These are phyloP conservation scores for Diplazon laetatorius DNA, from an alignment of 2,888 invertebrate species.

Conservation along the genomic window DNA sequence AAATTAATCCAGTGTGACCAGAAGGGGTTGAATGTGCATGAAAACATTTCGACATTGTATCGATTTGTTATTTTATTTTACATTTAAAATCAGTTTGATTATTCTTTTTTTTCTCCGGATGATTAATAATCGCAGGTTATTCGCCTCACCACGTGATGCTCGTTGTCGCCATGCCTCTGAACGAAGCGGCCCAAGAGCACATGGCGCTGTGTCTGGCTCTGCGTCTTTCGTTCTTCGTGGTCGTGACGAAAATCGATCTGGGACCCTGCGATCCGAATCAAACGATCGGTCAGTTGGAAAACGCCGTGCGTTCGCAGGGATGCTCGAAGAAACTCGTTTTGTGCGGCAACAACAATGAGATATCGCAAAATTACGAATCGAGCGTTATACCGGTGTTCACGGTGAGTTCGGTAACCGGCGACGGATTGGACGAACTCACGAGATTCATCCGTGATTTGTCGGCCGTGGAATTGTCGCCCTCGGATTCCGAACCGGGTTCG, in stretches of 20 bases:
- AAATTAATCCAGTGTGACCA: no score
- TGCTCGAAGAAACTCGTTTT: slow-evolving; percentile 76
- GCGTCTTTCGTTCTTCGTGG: slow-evolving; percentile 95
- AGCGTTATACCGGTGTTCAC: slow-evolving; percentile 90
- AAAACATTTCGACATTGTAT: no score
- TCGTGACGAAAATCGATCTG: slow-evolving; percentile 96
- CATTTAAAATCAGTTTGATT: no score
- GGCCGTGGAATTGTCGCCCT: slow-evolving; percentile 74
- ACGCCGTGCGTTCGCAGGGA: slow-evolving; percentile 76
- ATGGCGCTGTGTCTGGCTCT: slow-evolving; percentile 91
- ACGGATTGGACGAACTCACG: slow-evolving; percentile 91
- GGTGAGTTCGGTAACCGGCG: slow-evolving; percentile 95
- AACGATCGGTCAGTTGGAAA: slow-evolving; percentile 75
- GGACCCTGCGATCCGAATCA: slow-evolving; percentile 82
- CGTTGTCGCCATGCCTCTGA: slow-evolving; percentile 83
- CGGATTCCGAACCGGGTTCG: slow-evolving; percentile 80
- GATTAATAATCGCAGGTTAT: slow-evolving; percentile 86
- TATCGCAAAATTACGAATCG: slow-evolving; percentile 70
- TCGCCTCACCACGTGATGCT: slow-evolving; percentile 96
- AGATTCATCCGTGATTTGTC: slow-evolving; percentile 93
- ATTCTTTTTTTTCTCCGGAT: no score
- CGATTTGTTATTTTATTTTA: no score
- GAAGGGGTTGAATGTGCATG: no score
- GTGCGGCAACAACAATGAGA: slow-evolving; percentile 68
- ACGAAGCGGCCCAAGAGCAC: slow-evolving; percentile 89